These are phyloP conservation scores for Drosophila neutralis DNA, from an alignment of 2,888 invertebrate genomes.

Conservation along the genomic window DNA sequence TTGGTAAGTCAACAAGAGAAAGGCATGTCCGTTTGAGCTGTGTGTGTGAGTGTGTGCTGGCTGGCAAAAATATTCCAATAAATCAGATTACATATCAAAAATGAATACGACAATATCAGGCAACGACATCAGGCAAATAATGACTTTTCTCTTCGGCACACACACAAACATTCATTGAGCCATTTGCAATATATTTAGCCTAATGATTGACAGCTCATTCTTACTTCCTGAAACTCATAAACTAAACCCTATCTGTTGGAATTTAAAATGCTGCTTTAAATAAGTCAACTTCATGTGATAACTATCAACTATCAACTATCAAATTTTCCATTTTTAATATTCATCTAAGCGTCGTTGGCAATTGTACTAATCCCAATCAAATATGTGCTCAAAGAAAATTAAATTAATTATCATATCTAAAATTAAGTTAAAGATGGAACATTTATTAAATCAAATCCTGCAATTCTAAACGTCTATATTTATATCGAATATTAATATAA, in stretches of 20 bases:
- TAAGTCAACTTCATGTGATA: neutral
- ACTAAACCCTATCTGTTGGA: neutral
- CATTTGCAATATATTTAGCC: slow-evolving; percentile 13
- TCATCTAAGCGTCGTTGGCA: neutral
- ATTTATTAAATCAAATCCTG: neutral
- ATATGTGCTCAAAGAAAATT: neutral
- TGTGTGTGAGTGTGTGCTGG: slow-evolving; percentile 3
- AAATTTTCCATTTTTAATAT: neutral
- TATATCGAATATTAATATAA: neutral
- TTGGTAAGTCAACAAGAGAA: slow-evolving; percentile 51
- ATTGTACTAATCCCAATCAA: neutral
- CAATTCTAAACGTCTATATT: neutral
- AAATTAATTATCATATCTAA: neutral
- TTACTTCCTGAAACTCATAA: neutral
- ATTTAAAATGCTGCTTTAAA: slow-evolving; percentile 7
- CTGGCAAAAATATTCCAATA: slow-evolving; percentile 58
- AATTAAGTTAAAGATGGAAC: neutral
- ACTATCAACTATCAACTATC: no score
- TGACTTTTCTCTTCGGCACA: slow-evolving; percentile 42
- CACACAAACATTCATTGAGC: neutral
- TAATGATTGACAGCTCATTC: slow-evolving; percentile 41
- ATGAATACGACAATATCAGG: slow-evolving; percentile 51
- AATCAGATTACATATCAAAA: slow-evolving; percentile 56
- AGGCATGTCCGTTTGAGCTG: slow-evolving; percentile 51
- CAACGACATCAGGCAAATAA: slow-evolving; percentile 52